phyloP scores from a whole-genome alignment of 2,888 invertebrate genomes.

The Drosophila planitibia region DNA sequence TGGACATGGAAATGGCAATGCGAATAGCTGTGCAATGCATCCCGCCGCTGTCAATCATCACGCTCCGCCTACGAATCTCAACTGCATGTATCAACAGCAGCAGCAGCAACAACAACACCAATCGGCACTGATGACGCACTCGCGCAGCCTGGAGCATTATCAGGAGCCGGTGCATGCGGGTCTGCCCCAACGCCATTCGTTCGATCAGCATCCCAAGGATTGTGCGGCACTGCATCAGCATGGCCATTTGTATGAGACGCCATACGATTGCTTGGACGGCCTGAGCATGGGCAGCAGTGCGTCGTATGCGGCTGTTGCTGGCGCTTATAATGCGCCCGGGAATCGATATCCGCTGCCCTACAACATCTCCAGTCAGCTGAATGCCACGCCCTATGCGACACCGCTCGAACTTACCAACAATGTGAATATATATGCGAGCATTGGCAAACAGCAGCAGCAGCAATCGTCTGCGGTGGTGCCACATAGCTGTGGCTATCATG shows the following conservation, averaged over 20 bases:
- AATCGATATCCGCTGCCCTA: slow-evolving; percentile 85
- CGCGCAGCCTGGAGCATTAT: slow-evolving; percentile 85
- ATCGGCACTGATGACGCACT: slow-evolving; percentile 82
- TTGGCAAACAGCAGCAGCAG: slow-evolving; percentile 52
- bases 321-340: slow-evolving; percentile 84
- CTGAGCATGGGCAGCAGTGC: slow-evolving; percentile 76
- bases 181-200: slow-evolving; percentile 84
- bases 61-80: slow-evolving; percentile 59
- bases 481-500: slow-evolving; percentile 74
- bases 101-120: slow-evolving; percentile 56
- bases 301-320: slow-evolving; percentile 80
- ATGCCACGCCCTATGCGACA: slow-evolving; percentile 70
- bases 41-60: slow-evolving; percentile 18
- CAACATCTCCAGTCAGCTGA: slow-evolving; percentile 84
- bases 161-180: slow-evolving; percentile 74
- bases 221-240: slow-evolving; percentile 50
- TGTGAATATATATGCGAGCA: slow-evolving; percentile 68
- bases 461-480: slow-evolving; percentile 28
- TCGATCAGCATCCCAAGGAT: slow-evolving; percentile 84
- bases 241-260: slow-evolving; percentile 80
- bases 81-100: slow-evolving; percentile 57
- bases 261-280: slow-evolving; percentile 84
- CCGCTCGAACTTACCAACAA: slow-evolving; percentile 61
- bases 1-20: slow-evolving; percentile 41
- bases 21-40: slow-evolving; percentile 60